Evolutionary conservation across 2,113 vertebrate species (phyloP), one percentile per base, ranked within the genome.

Genomic region (Calyptommatus sinebrachiatus): DNA sequence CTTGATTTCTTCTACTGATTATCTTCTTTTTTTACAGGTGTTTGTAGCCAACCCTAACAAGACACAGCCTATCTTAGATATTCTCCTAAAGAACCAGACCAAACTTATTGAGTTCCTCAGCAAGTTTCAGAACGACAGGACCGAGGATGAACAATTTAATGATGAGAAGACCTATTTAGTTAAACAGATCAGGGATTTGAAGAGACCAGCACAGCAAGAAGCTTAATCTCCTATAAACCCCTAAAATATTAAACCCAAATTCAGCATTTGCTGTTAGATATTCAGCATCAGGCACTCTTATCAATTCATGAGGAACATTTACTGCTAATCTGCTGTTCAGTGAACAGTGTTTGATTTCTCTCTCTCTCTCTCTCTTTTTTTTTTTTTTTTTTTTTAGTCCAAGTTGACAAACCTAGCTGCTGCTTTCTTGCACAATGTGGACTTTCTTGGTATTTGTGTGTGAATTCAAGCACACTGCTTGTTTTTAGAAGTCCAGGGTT

Each of bases 141-240:
- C 96, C 82, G 97, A 99, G 90, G 98, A 99, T 8, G 98, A 99
- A 95, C 98, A 99, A 86, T 99, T 99, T 94, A 97, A 98, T 18
- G 98, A 99, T 11, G 98, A 99, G 96, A 99, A 99, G 95, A 99
- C 97, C 93, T 99, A 99, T 95, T 95, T 99, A 95, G 96, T 99
- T 91, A 99, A 99, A 96, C 97, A 99, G 95, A 99, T 99, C 95
- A 95, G 97, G 95, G 97, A 99, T 96, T 96, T 99, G 93, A 99
- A 98, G 96, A 97, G 96, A 96, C 96, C 97, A 73, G 94, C 95
- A 66, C 96, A 97, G 83, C 97, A 97, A 93, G 97, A 99, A 90
- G 96, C 97, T 93, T 99, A 95, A 94, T 90, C 85, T 87, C 82
- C 90, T 86, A 46, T 80, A 91, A 92, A 87, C 88, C 88, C 80